phyloP scores from a whole-genome alignment of 2,888 invertebrate species.

The Amphiduros pacificus region DNA sequence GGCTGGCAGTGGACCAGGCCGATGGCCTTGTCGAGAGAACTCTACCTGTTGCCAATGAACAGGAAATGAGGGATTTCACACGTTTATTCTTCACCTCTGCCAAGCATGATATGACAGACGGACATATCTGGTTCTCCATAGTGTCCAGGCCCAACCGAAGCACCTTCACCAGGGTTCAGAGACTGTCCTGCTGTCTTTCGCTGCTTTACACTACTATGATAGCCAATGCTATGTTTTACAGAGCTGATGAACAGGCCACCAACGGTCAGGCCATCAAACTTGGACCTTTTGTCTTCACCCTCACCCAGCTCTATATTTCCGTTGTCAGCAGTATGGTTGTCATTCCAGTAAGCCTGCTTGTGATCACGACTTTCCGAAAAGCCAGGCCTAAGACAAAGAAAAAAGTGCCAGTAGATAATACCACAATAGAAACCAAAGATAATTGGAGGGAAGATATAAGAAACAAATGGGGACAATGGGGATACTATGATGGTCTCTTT shows the following conservation, averaged over 20 bases:
- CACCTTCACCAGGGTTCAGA: slow-evolving; percentile 56
- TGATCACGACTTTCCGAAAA: slow-evolving; percentile 35
- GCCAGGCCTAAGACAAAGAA: slow-evolving; percentile 9
- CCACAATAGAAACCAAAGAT: neutral
- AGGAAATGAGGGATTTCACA: slow-evolving; percentile 52
- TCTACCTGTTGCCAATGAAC: slow-evolving; percentile 50
- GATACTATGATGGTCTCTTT: neutral
- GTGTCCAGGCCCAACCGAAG: slow-evolving; percentile 30
- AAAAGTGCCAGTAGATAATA: neutral
- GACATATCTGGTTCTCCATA: slow-evolving; percentile 61
- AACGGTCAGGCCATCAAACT: slow-evolving; percentile 23
- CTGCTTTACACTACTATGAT: slow-evolving; percentile 41
- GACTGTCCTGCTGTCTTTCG: slow-evolving; percentile 37
- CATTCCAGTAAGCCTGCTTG: slow-evolving; percentile 34
- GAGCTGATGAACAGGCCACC: slow-evolving; percentile 12
- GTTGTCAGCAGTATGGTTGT: slow-evolving; percentile 32
- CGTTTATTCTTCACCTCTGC: slow-evolving; percentile 55
- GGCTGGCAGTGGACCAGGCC: slow-evolving; percentile 58
- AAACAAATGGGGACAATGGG: neutral
- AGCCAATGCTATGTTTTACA: slow-evolving; percentile 39
- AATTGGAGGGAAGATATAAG: neutral
- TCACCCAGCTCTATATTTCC: slow-evolving; percentile 35
- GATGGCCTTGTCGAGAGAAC: slow-evolving; percentile 59
- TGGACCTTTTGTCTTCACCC: slow-evolving; percentile 35
- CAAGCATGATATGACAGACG: slow-evolving; percentile 55